These are phyloP conservation scores for Anarhynchus alexandrinus DNA, from an alignment of 2,113 vertebrate species.

Conservation along the genomic window DNA sequence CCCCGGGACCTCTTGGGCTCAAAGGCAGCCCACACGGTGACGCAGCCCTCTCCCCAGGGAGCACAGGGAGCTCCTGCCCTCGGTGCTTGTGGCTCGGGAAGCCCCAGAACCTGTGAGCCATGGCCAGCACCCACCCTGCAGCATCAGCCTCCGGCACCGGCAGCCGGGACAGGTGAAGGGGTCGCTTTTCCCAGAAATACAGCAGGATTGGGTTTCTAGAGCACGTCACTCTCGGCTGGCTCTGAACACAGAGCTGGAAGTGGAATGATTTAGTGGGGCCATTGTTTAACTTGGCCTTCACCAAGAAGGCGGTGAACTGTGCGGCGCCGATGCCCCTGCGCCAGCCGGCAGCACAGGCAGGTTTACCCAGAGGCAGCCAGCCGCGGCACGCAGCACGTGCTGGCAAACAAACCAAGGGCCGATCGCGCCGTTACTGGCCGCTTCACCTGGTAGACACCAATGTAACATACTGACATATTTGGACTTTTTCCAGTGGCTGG, in stretches of 20 bases:
- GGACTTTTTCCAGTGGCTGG: not conserved
- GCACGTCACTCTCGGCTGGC: not conserved
- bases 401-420: not conserved
- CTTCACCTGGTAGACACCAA: not conserved
- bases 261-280: not conserved
- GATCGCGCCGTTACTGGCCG: accelerated
- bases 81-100: not conserved
- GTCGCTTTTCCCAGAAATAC: not conserved
- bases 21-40: not conserved
- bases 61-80: too few species aligned
- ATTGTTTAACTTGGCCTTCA: not conserved
- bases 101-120: not conserved
- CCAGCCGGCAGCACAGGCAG: not conserved
- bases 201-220: not conserved
- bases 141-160: not conserved
- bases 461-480: not conserved
- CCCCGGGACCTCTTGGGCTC: not conserved
- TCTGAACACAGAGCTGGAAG: not conserved
- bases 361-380: not conserved
- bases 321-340: accelerated
- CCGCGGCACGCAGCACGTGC: not conserved
- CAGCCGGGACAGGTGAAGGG: not conserved
- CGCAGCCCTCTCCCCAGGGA: not conserved
- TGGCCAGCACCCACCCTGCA: not conserved
- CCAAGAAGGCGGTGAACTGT: accelerated